These are phyloP conservation scores for Antigone vipio DNA, from an alignment of 2,113 vertebrate species.

Conservation along the genomic window DNA sequence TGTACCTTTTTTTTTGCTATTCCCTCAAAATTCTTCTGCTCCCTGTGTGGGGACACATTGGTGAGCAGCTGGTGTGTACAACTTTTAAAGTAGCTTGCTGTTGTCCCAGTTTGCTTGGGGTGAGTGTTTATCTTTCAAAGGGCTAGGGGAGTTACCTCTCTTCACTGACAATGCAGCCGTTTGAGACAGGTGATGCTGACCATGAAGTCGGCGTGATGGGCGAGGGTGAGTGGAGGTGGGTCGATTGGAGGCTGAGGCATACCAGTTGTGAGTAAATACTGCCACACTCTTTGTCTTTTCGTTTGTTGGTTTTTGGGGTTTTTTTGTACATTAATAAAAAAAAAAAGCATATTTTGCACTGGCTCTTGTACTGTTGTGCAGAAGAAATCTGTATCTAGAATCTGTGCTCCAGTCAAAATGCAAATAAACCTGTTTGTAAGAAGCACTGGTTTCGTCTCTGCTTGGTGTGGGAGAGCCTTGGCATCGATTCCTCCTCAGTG, in stretches of 20 bases:
- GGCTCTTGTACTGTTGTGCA: conserved; percentile 68
- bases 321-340: conserved; percentile 66
- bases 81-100: not conserved
- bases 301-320: not conserved
- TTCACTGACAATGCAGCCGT: conserved; percentile 18
- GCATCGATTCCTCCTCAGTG: rapidly evolving
- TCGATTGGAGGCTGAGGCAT: not conserved
- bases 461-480: rapidly evolving
- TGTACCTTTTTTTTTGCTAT: not conserved
- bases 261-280: conserved; percentile 62
- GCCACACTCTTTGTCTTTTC: conserved; percentile 36
- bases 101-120: conserved; percentile 30
- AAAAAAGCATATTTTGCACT: conserved; percentile 77
- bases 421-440: conserved; percentile 80
- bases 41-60: not conserved
- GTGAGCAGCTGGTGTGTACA: not conserved
- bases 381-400: conserved; percentile 64
- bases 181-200: not conserved
- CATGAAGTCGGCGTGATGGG: not conserved
- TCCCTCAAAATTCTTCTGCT: conserved; percentile 2
- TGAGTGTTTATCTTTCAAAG: conserved; percentile 38
- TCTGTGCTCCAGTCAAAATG: conserved; percentile 72
- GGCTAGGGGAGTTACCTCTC: conserved; percentile 23
- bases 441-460: not conserved
- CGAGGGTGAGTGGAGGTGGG: not conserved